Percentiles rank a stretch among this genome's conserved stretches.
Conservation (phyloP, 2,113 vertebrate genomes). For the Urocolius indicus region DNA sequence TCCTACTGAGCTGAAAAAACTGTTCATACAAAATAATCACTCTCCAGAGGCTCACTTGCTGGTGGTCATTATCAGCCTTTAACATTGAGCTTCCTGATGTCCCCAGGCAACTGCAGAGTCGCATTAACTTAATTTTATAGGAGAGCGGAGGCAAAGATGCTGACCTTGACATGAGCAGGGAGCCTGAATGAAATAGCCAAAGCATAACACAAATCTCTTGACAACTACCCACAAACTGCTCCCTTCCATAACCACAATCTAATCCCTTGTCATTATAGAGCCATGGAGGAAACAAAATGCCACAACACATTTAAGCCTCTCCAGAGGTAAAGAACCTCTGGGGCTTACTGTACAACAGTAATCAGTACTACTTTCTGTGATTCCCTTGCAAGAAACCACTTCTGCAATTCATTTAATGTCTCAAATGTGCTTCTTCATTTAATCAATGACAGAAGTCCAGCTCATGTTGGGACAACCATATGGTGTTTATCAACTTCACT, state of each 20-base stretch:
- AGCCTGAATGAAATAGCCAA: background rate
- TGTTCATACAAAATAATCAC: background rate
- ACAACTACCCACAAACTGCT: background rate
- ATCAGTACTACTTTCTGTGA: background rate
- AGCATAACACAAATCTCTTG: background rate
- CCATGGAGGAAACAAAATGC: background rate
- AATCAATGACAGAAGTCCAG: background rate
- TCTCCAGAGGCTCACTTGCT: slow-evolving; percentile 5
- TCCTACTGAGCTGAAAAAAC: background rate
- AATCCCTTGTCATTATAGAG: slow-evolving; percentile 31
- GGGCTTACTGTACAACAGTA: background rate
- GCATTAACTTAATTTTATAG: background rate
- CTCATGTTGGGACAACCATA: slow-evolving; percentile 20
- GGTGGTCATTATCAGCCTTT: slow-evolving; percentile 34
- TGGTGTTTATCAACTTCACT: slow-evolving; percentile 12
- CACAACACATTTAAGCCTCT: background rate
- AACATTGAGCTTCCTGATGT: background rate
- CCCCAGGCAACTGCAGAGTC: slow-evolving; percentile 12
- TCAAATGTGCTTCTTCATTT: slow-evolving; percentile 23
- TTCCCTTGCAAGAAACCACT: background rate
- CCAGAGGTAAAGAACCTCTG: background rate
- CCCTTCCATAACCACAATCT: background rate
- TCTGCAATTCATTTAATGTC: background rate
- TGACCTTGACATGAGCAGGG: background rate
- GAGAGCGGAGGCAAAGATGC: background rate